Conservation (phyloP, 2,888 invertebrate genomes). For the Eumacrocentrus americanus region DNA sequence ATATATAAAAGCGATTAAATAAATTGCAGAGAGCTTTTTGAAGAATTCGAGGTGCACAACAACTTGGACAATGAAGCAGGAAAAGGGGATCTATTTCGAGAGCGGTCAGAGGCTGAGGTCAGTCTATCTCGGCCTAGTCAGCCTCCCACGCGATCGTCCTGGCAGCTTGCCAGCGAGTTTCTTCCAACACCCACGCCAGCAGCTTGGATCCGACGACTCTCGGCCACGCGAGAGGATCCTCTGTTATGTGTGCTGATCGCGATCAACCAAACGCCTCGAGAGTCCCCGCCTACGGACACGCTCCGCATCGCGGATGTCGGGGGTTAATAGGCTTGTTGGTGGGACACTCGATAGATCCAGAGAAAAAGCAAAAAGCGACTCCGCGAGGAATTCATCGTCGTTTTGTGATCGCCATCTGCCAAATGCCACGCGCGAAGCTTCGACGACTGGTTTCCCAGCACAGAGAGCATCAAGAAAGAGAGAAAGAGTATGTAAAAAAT, state of each 20-base stretch:
- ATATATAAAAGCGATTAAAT: neutral
- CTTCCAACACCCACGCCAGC: constrained; percentile 33
- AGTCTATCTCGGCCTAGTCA: constrained; percentile 60
- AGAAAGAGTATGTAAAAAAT: no score
- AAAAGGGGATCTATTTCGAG: constrained; percentile 54
- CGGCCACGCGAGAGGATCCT: constrained; percentile 21
- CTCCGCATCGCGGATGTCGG: constrained; percentile 32
- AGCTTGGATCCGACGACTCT: constrained; percentile 10
- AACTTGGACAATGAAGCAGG: no score
- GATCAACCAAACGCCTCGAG: constrained; percentile 34
- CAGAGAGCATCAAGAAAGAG: no score
- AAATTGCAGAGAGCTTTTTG: neutral
- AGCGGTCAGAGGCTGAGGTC: constrained; percentile 62
- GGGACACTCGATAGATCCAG: constrained; percentile 25
- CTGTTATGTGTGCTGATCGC: constrained; percentile 42
- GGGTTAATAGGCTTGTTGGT: constrained; percentile 38
- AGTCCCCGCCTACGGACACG: constrained; percentile 24
- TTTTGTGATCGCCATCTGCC: neutral
- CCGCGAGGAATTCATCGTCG: neutral
- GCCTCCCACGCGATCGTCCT: constrained; percentile 58
- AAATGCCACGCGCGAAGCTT: neutral
- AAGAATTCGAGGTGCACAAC: neutral
- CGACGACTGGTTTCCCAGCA: no score
- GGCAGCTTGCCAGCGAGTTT: constrained; percentile 50
- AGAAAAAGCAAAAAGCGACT: constrained; percentile 13